Base-by-base conservation (phyloP, 2,797 vertebrate genomes). In the Cetoscarus ocellatus region DNA sequence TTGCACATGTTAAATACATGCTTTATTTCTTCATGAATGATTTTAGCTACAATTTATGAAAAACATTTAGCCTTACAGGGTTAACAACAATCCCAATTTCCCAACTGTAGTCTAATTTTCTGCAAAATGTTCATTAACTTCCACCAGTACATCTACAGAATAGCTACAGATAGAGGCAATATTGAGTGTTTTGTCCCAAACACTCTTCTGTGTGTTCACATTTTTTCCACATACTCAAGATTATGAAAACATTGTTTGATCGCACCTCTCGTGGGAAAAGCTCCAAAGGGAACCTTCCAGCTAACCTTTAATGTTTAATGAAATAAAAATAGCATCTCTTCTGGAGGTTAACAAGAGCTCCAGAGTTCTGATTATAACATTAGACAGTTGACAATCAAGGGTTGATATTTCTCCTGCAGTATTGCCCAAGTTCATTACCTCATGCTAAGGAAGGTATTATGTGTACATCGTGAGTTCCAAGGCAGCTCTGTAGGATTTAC, bases 281-380 rank as follows among this genome's bases (percentile, higher is more conserved):
- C 44, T 51, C 39, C n/a, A 12, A 11, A 45, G 9, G 60, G 27
- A 43, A 45, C 17, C 15, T 54, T 63, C 11, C 48, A 55, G 19
- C 48, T 35, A 43, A 53, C 17, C 9, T 27, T 27, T 51, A 11
- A 49, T 18, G 15, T 70, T 38, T 55, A 55, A n/a, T 48, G 51
- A 56, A 66, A 63, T 34, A 45, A 1, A 65, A 11, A 9, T n/a
- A 19, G 65, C 50, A 48, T 8, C 42, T 56, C 52, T 45, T 19
- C 11, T 48, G 40, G 61, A 59, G 57, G 36, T 50, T 12, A n/a
- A n/a, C n/a, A 14, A 63, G 67, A 59, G 14, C 14, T 72, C 68
- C 47, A 36, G 48, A 10, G 52, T 19, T 59, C 56, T 73, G 45
- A 70, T 77, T n/a, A 27, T 53, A 48, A 58, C 51, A 70, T 71